Conservation (phyloP, 2,797 vertebrate species). For the Enteromius treurensis region DNA sequence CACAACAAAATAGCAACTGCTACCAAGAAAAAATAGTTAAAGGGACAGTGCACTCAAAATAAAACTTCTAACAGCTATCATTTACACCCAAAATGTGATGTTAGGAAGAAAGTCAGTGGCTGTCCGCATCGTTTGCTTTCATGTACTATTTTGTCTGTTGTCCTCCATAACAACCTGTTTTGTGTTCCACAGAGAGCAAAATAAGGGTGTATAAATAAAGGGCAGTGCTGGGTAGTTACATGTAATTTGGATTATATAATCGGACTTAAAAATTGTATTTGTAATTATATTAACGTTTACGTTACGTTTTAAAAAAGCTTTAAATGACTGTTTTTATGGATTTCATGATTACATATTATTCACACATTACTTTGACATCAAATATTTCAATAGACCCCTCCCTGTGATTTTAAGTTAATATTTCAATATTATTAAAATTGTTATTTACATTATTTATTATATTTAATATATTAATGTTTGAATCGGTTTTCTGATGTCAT, state of each 20-base stretch:
- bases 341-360: neutral
- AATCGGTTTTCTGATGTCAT: neutral
- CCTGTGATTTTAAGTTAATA: neutral
- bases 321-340: neutral
- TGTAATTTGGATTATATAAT: neutral
- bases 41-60: conserved; percentile 21
- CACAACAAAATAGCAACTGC: neutral
- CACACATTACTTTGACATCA: neutral
- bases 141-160: neutral
- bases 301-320: neutral
- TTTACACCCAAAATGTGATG: neutral
- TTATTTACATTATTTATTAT: neutral
- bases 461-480: neutral
- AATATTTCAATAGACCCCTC: neutral
- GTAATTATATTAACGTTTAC: neutral
- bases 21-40: neutral
- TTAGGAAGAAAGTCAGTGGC: neutral
- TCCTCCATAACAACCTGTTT: neutral
- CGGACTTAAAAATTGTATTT: neutral
- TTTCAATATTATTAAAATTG: neutral
- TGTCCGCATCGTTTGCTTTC: neutral
- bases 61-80: neutral
- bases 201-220: neutral
- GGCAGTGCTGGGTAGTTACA: neutral
- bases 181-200: neutral